Base-by-base conservation (phyloP, 2,113 vertebrate genomes). In the Poeciliopsis retropinna region DNA sequence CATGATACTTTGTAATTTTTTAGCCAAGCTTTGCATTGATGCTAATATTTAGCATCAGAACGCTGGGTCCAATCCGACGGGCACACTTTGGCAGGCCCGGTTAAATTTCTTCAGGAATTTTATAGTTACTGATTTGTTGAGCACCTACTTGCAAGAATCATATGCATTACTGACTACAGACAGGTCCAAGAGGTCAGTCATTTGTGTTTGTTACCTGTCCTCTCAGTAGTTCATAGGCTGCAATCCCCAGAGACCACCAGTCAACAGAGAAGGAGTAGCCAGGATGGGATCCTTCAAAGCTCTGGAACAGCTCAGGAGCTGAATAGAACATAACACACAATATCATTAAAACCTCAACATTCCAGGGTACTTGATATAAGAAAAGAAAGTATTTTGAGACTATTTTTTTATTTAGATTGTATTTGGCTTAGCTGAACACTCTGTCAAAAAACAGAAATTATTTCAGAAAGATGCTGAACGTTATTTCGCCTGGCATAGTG, bases 241-340 rank as follows among this genome's bases (percentile, higher is more conserved):
- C 99, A 92, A 99, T 94, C 32, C 95, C 95, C 79, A 95, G 79
- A 1, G 95, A 95, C 95, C 95, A 95, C 95, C 95, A 95, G 88
- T 96, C 95, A 12, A 95, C 95, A 0, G 95, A 95, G 17, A 97
- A 99, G 77, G 96, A 96, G 77, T 99, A 99, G 30, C 96, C 94
- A 0, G 93, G 90, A 72, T 97, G 94, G 68, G 92, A 94, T 61
- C 94, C 94, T 51, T 95, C 91, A 2, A 91, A 92, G 34, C 91
- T 91, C 90, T 89, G 95, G 73, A 99, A 99, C 90, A 99, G 96
- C 88, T 99, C 98, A 2, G 98, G 98, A 29, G 98, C 98, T 99
- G 89, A 72, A 75, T 1, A 78, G 28, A 87, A 78, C 27, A 67
- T 47, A 61, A 67, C 7, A 19, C n/a, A 67, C 1, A 63, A 68